A percentile compares a stretch with the other conserved stretches of the same genome.
These are phyloP conservation scores for Lycocerus yunnanus DNA, from an alignment of 2,888 invertebrate genomes.

Conservation along the genomic window DNA sequence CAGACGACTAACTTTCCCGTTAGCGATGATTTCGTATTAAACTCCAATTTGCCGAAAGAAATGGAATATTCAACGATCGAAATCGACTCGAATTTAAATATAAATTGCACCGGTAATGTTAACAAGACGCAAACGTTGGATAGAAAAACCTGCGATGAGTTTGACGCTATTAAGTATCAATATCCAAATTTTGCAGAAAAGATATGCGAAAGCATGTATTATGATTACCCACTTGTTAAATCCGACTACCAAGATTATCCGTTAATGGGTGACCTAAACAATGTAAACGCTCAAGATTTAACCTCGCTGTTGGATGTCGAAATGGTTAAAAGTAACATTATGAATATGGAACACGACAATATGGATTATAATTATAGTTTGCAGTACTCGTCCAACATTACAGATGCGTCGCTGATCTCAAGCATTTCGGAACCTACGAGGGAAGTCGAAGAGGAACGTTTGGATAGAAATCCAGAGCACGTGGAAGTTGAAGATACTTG, in stretches of 20 bases:
- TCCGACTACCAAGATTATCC: conserved; percentile 53
- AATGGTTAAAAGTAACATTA: conserved; percentile 52
- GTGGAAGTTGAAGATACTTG: conserved; percentile 63
- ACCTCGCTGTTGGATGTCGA: conserved; percentile 60
- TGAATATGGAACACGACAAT: conserved; percentile 40
- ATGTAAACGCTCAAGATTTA: conserved; percentile 57
- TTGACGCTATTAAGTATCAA: conserved; percentile 42
- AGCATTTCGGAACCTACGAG: conserved; percentile 40
- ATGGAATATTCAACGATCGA: conserved; percentile 52
- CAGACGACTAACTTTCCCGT: conserved; percentile 11
- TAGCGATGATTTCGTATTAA: conserved; percentile 24
- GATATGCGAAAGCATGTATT: conserved; percentile 53
- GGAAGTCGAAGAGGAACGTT: conserved; percentile 44
- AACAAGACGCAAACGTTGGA: conserved; percentile 45
- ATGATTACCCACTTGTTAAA: conserved; percentile 50
- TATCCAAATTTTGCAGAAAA: conserved; percentile 48
- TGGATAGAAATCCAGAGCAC: conserved; percentile 52
- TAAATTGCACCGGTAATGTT: conserved; percentile 41
- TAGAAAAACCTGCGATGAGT: conserved; percentile 41
- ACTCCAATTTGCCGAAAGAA: conserved; percentile 44
- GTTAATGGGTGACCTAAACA: conserved; percentile 51
- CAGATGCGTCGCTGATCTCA: conserved; percentile 43
- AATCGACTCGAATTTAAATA: conserved; percentile 42
- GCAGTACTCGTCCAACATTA: conserved; percentile 31
- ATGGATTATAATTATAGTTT: conserved; percentile 46